Evolutionary conservation across 2,113 vertebrate genomes (phyloP).

Genomic region (Oncorhynchus keta): DNA sequence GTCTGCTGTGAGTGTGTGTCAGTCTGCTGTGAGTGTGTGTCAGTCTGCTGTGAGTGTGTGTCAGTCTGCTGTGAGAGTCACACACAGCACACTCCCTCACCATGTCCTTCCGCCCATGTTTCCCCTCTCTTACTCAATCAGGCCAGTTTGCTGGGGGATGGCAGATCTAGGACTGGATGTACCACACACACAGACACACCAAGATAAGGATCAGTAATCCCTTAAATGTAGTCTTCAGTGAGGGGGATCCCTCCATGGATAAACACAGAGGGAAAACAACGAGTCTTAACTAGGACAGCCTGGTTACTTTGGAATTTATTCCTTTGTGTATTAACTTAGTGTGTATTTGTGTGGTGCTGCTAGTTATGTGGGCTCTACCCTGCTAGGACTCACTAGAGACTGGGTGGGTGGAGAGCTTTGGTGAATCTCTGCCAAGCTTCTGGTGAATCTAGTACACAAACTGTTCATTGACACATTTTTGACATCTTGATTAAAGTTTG

Average conservation of each 20-base stretch:
- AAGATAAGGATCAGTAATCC: slow-evolving; percentile 53
- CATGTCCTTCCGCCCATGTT: slow-evolving; percentile 19
- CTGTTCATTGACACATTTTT: neutral
- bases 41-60: no score
- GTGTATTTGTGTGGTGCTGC: neutral
- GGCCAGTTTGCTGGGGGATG: slow-evolving; percentile 58
- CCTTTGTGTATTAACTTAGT: neutral
- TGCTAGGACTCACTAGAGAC: neutral
- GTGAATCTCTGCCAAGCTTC: neutral
- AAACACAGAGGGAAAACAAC: slow-evolving; percentile 18
- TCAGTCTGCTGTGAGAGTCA: neutral
- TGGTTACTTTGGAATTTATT: slow-evolving; percentile 9
- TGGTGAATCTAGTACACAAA: neutral
- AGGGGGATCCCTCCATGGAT: neutral
- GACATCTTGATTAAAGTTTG: neutral
- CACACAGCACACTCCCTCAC: neutral
- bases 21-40: no score
- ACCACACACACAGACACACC: slow-evolving; percentile 12
- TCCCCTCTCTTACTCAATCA: slow-evolving; percentile 61
- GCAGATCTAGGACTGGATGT: slow-evolving; percentile 46
- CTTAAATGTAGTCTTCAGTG: slow-evolving; percentile 23
- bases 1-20: no score
- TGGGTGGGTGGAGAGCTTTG: neutral
- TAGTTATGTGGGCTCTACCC: neutral
- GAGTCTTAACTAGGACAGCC: slow-evolving; percentile 51